These are phyloP conservation scores for Coregonus sp. DNA, from an alignment of 2,797 vertebrate species.

Conservation along the genomic window DNA sequence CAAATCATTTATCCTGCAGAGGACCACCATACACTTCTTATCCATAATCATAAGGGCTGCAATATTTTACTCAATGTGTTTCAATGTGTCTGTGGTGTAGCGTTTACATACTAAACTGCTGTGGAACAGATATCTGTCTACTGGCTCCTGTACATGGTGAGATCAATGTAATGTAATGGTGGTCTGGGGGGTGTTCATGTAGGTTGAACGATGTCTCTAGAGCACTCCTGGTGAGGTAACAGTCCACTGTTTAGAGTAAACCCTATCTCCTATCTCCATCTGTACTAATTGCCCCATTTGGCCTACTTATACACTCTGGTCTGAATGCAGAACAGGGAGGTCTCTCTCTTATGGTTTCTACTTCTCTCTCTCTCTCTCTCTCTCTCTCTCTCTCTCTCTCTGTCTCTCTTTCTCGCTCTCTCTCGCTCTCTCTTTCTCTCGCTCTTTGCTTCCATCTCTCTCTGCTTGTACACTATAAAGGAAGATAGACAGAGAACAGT, in stretches of 20 bases:
- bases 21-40: slow-evolving; percentile 7
- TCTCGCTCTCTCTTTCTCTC: slow-evolving; percentile 1
- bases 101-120: too few relatives aligned
- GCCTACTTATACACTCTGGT: slow-evolving; percentile 61
- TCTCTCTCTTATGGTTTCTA: slow-evolving; percentile 17
- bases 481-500: not conserved
- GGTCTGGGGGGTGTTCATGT: slow-evolving; percentile 30
- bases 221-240: slow-evolving; percentile 53
- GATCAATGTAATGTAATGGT: slow-evolving; percentile 28
- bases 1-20: slow-evolving; percentile 17
- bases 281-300: slow-evolving; percentile 70
- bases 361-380: not conserved
- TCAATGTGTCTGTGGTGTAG: too few relatives aligned
- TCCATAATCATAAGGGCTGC: slow-evolving; percentile 6
- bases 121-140: not conserved
- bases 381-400: slow-evolving; percentile 25
- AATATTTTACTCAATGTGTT: too few relatives aligned
- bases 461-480: slow-evolving; percentile 29
- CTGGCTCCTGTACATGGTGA: slow-evolving; percentile 21
- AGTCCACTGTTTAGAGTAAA: slow-evolving; percentile 25
- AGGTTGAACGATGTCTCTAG: slow-evolving; percentile 45
- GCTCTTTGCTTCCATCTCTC: slow-evolving; percentile 49
- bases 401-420: slow-evolving; percentile 14
- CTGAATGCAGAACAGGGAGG: slow-evolving; percentile 63
- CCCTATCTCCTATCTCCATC: slow-evolving; percentile 48